phyloP scores from a whole-genome alignment of 2,888 invertebrate species.

The Euclidia mi region DNA sequence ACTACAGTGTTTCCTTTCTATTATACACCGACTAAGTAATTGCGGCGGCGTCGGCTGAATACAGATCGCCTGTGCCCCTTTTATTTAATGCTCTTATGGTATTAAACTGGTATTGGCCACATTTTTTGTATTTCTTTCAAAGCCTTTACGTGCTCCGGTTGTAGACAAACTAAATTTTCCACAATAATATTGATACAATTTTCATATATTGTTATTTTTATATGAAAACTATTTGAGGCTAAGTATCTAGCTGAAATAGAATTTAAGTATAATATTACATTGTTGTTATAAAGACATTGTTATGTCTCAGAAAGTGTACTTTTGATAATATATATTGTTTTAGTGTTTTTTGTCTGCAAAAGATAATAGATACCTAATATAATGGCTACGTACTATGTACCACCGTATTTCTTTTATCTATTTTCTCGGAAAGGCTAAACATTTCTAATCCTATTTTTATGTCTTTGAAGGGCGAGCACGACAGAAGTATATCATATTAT shows the following conservation, averaged over 20 bases:
- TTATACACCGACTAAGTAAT: constrained; percentile 55
- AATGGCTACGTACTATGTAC: too few relatives aligned
- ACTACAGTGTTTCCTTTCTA: constrained; percentile 49
- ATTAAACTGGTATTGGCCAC: constrained; percentile 27
- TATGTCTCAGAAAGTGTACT: too few relatives aligned
- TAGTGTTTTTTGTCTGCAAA: too few relatives aligned
- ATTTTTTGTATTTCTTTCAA: constrained; percentile 26
- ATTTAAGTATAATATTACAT: too few relatives aligned
- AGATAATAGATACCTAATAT: too few relatives aligned
- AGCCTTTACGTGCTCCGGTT: constrained; percentile 32
- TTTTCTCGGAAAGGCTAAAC: too few relatives aligned
- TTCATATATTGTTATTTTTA: constrained; percentile 13
- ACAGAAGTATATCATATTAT: too few relatives aligned
- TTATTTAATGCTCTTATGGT: constrained; percentile 19
- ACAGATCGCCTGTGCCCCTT: constrained; percentile 28
- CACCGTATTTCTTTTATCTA: too few relatives aligned
- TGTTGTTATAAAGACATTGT: too few relatives aligned
- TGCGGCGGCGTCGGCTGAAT: constrained; percentile 37
- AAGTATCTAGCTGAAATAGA: not conserved
- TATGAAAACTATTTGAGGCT: not conserved
- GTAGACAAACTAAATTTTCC: constrained; percentile 17
- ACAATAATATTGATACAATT: constrained; percentile 15
- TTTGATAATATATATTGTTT: too few relatives aligned
- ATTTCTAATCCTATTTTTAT: too few relatives aligned
- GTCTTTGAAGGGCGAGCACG: too few relatives aligned